phyloP scores from a whole-genome alignment of 1,140 invertebrate species.

The Hylaeus anthracinus region DNA sequence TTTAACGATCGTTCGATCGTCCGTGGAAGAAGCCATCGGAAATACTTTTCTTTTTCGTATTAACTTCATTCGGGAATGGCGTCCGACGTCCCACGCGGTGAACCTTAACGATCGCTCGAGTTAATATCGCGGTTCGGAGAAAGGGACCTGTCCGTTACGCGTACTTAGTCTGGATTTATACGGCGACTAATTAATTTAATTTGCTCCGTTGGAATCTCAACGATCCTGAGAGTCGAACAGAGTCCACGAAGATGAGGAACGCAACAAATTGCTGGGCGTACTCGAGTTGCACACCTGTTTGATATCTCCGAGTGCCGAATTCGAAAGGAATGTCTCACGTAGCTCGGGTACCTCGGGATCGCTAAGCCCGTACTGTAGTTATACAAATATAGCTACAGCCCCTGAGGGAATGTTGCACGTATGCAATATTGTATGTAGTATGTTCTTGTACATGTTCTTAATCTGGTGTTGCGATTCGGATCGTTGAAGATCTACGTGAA shows the following conservation, averaged over 20 bases:
- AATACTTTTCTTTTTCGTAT: background rate
- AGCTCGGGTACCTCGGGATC: too few species aligned
- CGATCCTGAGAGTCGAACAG: background rate
- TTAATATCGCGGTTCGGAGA: constrained; percentile 8
- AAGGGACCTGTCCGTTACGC: background rate
- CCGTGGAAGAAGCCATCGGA: background rate
- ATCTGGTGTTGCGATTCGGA: too few species aligned
- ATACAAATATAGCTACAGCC: too few species aligned
- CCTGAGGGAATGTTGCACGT: too few species aligned
- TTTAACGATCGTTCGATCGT: constrained; percentile 1
- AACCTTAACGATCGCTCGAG: constrained; percentile 10
- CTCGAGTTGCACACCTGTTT: background rate
- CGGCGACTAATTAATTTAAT: constrained; percentile 38
- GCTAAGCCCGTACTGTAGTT: too few species aligned
- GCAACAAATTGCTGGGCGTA: background rate
- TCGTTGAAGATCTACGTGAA: too few species aligned
- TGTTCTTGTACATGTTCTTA: too few species aligned
- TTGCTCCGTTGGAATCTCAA: constrained; percentile 1
- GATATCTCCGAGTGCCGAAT: background rate
- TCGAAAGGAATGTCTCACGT: too few species aligned
- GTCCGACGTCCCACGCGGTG: constrained; percentile 11
- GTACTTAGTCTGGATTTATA: constrained; percentile 6
- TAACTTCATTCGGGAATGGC: background rate
- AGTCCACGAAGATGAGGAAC: background rate
- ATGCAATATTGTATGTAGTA: too few species aligned